These are phyloP conservation scores for Perca fluviatilis DNA, from an alignment of 2,113 vertebrate species.

Conservation along the genomic window DNA sequence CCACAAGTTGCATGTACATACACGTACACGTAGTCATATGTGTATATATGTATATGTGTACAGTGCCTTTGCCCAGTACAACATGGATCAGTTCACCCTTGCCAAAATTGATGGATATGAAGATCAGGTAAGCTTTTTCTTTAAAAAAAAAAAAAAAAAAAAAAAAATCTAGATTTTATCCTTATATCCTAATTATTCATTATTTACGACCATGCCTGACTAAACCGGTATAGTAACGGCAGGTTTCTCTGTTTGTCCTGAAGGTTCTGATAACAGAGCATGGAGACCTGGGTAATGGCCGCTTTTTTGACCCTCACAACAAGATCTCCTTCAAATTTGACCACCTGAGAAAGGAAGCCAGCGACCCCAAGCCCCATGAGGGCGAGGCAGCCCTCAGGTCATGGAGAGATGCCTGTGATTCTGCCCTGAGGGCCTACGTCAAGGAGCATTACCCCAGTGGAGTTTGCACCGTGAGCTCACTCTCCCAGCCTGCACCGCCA, in stretches of 20 bases:
- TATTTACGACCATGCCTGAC: neutral
- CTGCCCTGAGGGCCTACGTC: conserved; percentile 90
- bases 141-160: neutral
- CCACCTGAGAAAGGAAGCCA: conserved; percentile 95
- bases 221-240: neutral
- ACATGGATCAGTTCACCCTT: conserved; percentile 97
- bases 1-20: too few species aligned
- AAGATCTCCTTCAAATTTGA: conserved; percentile 97
- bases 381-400: conserved; percentile 85
- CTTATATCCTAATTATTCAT: neutral
- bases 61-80: conserved; percentile 98
- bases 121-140: conserved; percentile 85
- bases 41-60: neutral
- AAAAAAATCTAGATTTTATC: neutral
- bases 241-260: conserved; percentile 1
- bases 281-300: conserved; percentile 92
- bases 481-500: neutral
- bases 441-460: conserved; percentile 95
- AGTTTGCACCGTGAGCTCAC: conserved; percentile 91
- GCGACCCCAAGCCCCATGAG: conserved; percentile 89
- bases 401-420: conserved; percentile 93
- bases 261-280: conserved; percentile 97
- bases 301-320: conserved; percentile 96
- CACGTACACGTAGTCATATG: too few species aligned
- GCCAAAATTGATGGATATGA: conserved; percentile 94